Conservation (phyloP, 2,113 vertebrate species). For the Alligator mississippiensis region DNA sequence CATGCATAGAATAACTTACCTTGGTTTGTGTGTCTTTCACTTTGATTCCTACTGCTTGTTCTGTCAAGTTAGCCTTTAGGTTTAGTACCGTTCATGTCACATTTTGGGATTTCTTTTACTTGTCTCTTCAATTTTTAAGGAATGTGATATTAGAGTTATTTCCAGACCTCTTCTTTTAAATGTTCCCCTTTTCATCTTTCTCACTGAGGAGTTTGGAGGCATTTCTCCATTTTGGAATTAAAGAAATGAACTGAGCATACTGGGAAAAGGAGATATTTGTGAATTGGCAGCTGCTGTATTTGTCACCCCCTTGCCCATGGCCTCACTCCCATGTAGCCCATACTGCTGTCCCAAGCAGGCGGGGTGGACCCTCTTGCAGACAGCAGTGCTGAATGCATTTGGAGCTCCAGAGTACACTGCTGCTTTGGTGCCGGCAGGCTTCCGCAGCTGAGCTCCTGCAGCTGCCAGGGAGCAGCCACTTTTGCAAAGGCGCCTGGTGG, state of each 20-base stretch:
- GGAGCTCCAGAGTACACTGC: too few relatives aligned
- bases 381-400: too few relatives aligned
- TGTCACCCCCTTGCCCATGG: background rate
- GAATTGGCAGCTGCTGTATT: rapidly evolving
- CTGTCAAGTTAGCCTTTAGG: background rate
- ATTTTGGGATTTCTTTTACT: background rate
- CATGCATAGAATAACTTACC: background rate
- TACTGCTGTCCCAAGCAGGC: too few relatives aligned
- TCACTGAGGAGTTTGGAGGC: background rate
- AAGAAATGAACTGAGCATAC: rapidly evolving
- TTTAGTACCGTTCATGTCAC: rapidly evolving
- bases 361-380: too few relatives aligned
- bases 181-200: background rate
- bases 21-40: background rate
- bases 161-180: background rate
- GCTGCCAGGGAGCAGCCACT: too few relatives aligned
- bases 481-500: too few relatives aligned
- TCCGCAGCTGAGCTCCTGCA: too few relatives aligned
- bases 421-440: too few relatives aligned
- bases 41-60: background rate
- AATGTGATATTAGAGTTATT: background rate
- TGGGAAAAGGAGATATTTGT: rapidly evolving
- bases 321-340: background rate
- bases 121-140: background rate
- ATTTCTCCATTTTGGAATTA: background rate